These are phyloP conservation scores for Augochlorella aurata DNA, from an alignment of 2,888 invertebrate species.

Conservation along the genomic window DNA sequence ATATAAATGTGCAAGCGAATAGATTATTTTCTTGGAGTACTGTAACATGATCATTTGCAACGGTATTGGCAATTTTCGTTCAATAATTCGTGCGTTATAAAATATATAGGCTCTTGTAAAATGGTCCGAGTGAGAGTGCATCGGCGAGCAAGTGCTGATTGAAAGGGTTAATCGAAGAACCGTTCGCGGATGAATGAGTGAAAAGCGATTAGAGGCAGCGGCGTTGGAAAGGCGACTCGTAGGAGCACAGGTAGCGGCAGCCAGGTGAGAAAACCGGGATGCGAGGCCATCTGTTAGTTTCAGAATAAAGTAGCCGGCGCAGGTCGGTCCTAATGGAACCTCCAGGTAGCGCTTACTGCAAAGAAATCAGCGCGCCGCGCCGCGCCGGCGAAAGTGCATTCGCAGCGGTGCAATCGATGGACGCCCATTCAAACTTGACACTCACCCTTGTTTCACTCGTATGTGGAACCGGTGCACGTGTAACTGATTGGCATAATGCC, in stretches of 20 bases:
- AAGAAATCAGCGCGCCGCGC: slow-evolving; percentile 32
- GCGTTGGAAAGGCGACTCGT: background rate
- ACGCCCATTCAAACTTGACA: slow-evolving; percentile 41
- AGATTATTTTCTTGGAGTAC: background rate
- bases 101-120: background rate
- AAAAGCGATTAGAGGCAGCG: background rate
- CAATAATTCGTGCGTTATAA: background rate
- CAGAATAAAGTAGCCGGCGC: slow-evolving; percentile 51
- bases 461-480: slow-evolving; percentile 39
- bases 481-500: slow-evolving; percentile 20
- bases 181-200: background rate
- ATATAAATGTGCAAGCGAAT: background rate
- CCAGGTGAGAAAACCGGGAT: slow-evolving; percentile 52
- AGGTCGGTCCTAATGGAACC: slow-evolving; percentile 44
- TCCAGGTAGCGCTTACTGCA: slow-evolving; percentile 34
- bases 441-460: slow-evolving; percentile 3
- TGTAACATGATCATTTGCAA: background rate
- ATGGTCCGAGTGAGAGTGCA: background rate
- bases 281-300: slow-evolving; percentile 61
- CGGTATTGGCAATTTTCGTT: background rate
- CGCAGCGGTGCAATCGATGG: slow-evolving; percentile 26
- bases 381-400: slow-evolving; percentile 27
- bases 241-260: slow-evolving; percentile 28
- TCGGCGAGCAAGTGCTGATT: background rate
- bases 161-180: background rate